Evolutionary conservation across 2,113 vertebrate species (phyloP), one percentile per base, ranked within the genome.

Genomic region (Chitala chitala): DNA sequence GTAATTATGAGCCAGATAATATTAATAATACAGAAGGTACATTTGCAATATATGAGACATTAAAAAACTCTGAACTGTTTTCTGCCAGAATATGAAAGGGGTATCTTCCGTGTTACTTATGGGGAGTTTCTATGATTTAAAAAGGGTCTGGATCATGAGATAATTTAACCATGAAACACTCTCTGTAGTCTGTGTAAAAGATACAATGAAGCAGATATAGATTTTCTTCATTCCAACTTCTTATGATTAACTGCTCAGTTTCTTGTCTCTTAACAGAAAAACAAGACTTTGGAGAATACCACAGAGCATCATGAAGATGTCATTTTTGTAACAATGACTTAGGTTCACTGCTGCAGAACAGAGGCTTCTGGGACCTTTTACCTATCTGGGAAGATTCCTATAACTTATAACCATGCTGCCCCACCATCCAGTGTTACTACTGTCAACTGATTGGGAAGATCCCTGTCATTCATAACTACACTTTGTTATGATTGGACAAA

Each of bases 231-330:
- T 31, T 61, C 58, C 15, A 61, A 44, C 6, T 24, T 20, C 12
- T 12, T 36, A 22, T 64, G n/a, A 36, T 17, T 64, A 12, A 50
- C 15, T 64, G 48, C 71, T 77, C 75, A 73, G 72, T 29, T 48
- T 6, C 22, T 10, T 42, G 20, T 44, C 10, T 31, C 1, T 29
- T 54, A 5, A 38, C 36, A 29, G n/a, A 42, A 73, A 20, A 44
- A 48, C 58, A 36, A 58, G 29, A 36, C n/a, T 36, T 33, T 13
- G 20, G 31, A 15, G 12, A 64, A 51, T 31, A 13, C 29, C 58
- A 36, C 26, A 8, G 12, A 29, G 40, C 40, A 33, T 5, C 26
- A 4, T 20, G 26, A 73, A 20, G 38, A 2, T 38, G 31, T 48
- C 44, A 44, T 38, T 50, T 64, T 56, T 58, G n/a, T 38, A 63